Evolutionary conservation across 2,888 invertebrate genomes (phyloP), one percentile per base, ranked within the genome.

Genomic region (Auanema freiburgensis): DNA sequence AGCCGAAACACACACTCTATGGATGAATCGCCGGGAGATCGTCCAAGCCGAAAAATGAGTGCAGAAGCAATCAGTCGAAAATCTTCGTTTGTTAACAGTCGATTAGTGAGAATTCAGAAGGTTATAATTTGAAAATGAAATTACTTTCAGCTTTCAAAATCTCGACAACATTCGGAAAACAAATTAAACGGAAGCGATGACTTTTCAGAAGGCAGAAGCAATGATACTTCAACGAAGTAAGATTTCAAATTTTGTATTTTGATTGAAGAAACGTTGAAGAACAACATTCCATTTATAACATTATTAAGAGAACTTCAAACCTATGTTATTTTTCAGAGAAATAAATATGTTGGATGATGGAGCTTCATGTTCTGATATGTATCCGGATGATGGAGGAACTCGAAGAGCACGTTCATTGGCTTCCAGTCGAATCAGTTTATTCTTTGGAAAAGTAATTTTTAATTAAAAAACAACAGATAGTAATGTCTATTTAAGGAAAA

Each of bases 41-140:
- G 74, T 56, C 65, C 74, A 4, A 66, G 63, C 11, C 51, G 77
- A 40, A 77, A 77, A 62, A 70, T 77, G 71, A 69, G 69, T 33
- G 74, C 72, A 4, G 76, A 77, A 54, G 76, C 76, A 0, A 70
- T 77, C 42, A 67, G 68, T 21, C 50, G 77, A 49, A 77, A 77
- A 44, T 69, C 73, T 1, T 74, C 74, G 24, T 77, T 77, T 63
- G 76, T 67, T 44, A 76, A 74, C 52, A 68, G 72, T 10, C 66
- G 72, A 65, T 66, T 77, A 69, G 77, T 75, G 18, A 60, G 74
- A 64, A 43, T 53, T 43, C n/a, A 43, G n/a, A 33, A 33, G 8
- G 33, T 33, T 33, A 33, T 33, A 33, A 33, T 33, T 33, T 33
- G 33, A 33, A 33, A 33, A 33, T 33, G 33, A 33, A 8, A 33